Base-by-base conservation (phyloP, 2,888 invertebrate genomes). In the Orchesellides sinensis region DNA sequence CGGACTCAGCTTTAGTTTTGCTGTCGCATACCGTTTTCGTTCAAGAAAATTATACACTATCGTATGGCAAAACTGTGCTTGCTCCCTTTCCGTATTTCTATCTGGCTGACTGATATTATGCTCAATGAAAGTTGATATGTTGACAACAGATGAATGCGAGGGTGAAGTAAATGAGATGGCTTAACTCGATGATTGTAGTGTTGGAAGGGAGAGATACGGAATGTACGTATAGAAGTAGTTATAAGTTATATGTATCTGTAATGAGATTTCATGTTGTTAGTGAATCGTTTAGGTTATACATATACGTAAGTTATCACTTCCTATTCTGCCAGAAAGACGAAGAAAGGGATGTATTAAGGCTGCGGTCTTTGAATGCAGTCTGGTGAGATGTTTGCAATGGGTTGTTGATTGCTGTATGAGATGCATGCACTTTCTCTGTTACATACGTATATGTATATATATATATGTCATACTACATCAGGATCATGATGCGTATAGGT, bases 81-180 rank as follows among this genome's bases (percentile, higher is more conserved):
- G 4, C 32, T 17, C 32, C 19, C 56, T 17, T 17, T 49, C 49
- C 6, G 8, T 49, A 5, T 49, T 12, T 35, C 40, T 35, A 6
- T n/a, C n/a, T 45, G 17, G 14, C 45, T 35, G 8, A 10, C 40
- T 52, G 5, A 40, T 63, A 19, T 21, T 40, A 61, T 32, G 27
- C 32, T 29, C 59, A 21, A 14, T 23, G 54, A 54, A 54, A 54
- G 25, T 54, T 54, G 17, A 61, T 59, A 59, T 77, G 70, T 35
- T 45, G 75, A 69, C 45, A 78, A 25, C 10, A 47, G 69, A 66
- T 32, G 69, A 35, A 21, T 59, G 40, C 72, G 40, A 54, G 70
- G 47, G 61, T 35, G 49, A 68, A 69, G 69, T 52, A 79, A 79
- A 79, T 79, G 79, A 79, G 79, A 79, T 79, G 79, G 65, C 63